phyloP scores from a whole-genome alignment of 2,888 invertebrate species.

The Seira sanloemensis region DNA sequence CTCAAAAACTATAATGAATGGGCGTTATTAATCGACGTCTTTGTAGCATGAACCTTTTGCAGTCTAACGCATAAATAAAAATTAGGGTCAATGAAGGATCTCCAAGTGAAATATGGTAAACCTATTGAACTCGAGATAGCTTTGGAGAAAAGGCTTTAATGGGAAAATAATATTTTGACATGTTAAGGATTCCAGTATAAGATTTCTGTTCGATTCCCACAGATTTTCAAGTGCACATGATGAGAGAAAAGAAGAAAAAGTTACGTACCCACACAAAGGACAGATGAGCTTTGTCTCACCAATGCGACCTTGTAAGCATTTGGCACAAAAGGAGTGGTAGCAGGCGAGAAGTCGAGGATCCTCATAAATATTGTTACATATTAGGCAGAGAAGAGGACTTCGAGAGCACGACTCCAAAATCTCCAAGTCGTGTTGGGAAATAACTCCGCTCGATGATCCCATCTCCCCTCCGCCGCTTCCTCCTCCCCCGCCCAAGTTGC shows the following conservation, averaged over 20 bases:
- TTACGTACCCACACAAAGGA: slow-evolving; percentile 82
- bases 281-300: slow-evolving; percentile 81
- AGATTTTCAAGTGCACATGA: neutral
- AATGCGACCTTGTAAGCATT: slow-evolving; percentile 81
- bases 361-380: slow-evolving; percentile 83
- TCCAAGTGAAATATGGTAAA: neutral
- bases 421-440: slow-evolving; percentile 72
- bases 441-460: slow-evolving; percentile 34
- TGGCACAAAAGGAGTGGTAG: slow-evolving; percentile 84
- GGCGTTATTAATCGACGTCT: neutral
- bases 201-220: neutral
- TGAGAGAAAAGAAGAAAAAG: neutral
- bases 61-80: neutral
- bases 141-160: neutral
- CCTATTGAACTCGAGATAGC: neutral
- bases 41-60: neutral
- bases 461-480: slow-evolving; percentile 32
- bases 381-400: slow-evolving; percentile 82
- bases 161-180: neutral
- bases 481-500: slow-evolving; percentile 41
- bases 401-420: slow-evolving; percentile 74
- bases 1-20: slow-evolving; percentile 16
- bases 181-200: too few species aligned
- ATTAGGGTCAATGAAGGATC: slow-evolving; percentile 45
- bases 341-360: slow-evolving; percentile 83